Evolutionary conservation across 2,797 vertebrate species (phyloP).

Genomic region (Amniataba percoides): DNA sequence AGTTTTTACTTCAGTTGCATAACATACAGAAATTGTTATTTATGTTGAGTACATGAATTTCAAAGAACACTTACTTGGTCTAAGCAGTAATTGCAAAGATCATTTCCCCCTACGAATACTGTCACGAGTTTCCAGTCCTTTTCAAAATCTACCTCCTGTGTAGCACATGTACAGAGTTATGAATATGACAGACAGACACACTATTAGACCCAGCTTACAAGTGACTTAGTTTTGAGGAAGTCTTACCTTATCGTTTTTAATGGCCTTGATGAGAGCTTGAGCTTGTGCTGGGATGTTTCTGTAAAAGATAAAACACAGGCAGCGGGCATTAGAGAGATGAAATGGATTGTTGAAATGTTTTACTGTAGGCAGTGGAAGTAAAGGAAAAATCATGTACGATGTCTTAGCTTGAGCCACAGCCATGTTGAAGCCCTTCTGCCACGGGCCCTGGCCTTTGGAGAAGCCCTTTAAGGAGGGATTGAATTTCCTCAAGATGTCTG

Average conservation of each 20-base stretch:
- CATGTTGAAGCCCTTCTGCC: constrained; percentile 88
- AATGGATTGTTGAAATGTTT: not conserved
- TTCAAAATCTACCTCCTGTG: constrained; percentile 88
- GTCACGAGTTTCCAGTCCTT: constrained; percentile 95
- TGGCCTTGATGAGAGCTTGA: constrained; percentile 82
- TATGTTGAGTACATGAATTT: not conserved
- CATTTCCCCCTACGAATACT: constrained; percentile 88
- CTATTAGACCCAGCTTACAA: not conserved
- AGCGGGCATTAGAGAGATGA: not conserved
- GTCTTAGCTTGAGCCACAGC: constrained; percentile 84
- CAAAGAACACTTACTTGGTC: constrained; percentile 84
- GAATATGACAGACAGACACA: constrained; percentile 4
- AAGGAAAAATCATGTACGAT: constrained; percentile 78
- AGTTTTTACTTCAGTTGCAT: not conserved
- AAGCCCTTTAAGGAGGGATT: constrained; percentile 89
- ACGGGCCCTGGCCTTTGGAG: constrained; percentile 79
- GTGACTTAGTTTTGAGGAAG: not conserved
- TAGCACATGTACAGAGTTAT: constrained; percentile 18
- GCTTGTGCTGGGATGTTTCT: constrained; percentile 89
- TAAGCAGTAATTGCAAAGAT: constrained; percentile 91
- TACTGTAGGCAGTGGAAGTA: not conserved
- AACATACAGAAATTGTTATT: not conserved
- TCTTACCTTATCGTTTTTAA: constrained; percentile 87
- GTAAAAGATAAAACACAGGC: constrained; percentile 39
- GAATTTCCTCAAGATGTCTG: constrained; percentile 95